Evolutionary conservation across 2,888 invertebrate genomes (phyloP).

Genomic region (Andrena trimmerana): DNA sequence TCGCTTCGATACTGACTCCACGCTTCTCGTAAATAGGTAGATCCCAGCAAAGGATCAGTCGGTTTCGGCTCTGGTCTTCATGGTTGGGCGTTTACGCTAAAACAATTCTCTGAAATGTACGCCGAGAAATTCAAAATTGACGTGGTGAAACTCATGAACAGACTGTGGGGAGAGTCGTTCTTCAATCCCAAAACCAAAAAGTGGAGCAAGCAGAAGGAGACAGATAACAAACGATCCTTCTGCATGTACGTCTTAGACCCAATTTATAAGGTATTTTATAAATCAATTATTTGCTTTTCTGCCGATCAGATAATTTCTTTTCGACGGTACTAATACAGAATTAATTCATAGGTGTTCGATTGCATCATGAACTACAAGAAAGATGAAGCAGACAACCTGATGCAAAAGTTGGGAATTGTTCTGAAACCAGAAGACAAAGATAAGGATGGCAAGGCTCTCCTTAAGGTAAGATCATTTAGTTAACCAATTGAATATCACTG

Average conservation of each 20-base stretch:
- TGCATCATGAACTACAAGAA: constrained; percentile 97
- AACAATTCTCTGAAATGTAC: constrained; percentile 99
- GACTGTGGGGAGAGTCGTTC: constrained; percentile 99
- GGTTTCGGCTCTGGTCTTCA: constrained; percentile 99
- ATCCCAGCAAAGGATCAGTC: constrained; percentile 99
- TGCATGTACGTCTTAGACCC: constrained; percentile 99
- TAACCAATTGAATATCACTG: constrained; percentile 1
- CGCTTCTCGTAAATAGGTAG: constrained; percentile 87
- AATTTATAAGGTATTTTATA: constrained; percentile 94
- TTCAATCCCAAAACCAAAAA: constrained; percentile 99
- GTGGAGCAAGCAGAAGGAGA: constrained; percentile 97
- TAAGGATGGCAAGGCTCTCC: constrained; percentile 97
- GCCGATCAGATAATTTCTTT: not conserved
- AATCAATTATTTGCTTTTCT: not conserved
- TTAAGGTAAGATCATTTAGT: constrained; percentile 89
- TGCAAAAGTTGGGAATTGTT: constrained; percentile 96
- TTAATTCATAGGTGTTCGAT: constrained; percentile 88
- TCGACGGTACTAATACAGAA: not conserved
- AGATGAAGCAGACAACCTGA: constrained; percentile 94
- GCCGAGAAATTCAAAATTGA: constrained; percentile 99
- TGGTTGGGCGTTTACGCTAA: constrained; percentile 99
- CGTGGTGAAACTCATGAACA: constrained; percentile 98
- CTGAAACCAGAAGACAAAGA: constrained; percentile 98
- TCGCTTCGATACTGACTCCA: constrained; percentile 16
- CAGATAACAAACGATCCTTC: constrained; percentile 98